Conservation (phyloP, 2,113 vertebrate genomes). For the Diadophis punctatus region DNA sequence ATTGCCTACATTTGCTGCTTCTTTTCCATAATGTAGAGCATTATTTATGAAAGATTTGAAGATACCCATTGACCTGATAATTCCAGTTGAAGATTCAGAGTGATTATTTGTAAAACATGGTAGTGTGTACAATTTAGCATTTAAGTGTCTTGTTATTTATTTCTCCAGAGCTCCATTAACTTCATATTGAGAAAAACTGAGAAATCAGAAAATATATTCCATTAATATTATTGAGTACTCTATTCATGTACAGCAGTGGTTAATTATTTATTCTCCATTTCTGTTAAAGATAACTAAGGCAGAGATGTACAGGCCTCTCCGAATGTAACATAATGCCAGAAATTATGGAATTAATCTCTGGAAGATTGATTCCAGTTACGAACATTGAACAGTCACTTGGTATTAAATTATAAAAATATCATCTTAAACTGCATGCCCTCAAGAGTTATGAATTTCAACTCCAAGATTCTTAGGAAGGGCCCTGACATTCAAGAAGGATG, state of each 20-base stretch:
- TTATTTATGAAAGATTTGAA: neutral
- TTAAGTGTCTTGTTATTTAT: conserved; percentile 3
- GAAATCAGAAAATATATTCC: neutral
- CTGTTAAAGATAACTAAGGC: conserved; percentile 1
- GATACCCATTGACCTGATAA: neutral
- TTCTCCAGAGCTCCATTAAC: conserved; percentile 2
- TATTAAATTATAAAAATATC: neutral
- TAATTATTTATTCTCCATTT: conserved; percentile 11
- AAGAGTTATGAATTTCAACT: neutral
- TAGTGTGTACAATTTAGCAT: conserved; percentile 7
- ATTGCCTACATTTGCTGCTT: conserved; percentile 10
- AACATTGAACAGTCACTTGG: conserved; percentile 6
- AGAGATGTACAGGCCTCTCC: neutral
- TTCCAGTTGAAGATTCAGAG: neutral
- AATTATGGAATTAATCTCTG: neutral
- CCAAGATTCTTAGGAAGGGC: neutral
- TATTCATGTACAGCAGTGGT: conserved; percentile 1
- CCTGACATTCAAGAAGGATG: neutral
- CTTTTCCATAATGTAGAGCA: conserved; percentile 4
- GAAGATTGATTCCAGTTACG: neutral
- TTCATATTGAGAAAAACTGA: neutral
- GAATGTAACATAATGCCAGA: neutral
- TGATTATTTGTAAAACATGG: conserved; percentile 11
- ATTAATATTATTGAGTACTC: conserved; percentile 5
- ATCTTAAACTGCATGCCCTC: neutral